These are phyloP conservation scores for Anthoscopus minutus DNA, from an alignment of 2,113 vertebrate genomes.

Conservation along the genomic window DNA sequence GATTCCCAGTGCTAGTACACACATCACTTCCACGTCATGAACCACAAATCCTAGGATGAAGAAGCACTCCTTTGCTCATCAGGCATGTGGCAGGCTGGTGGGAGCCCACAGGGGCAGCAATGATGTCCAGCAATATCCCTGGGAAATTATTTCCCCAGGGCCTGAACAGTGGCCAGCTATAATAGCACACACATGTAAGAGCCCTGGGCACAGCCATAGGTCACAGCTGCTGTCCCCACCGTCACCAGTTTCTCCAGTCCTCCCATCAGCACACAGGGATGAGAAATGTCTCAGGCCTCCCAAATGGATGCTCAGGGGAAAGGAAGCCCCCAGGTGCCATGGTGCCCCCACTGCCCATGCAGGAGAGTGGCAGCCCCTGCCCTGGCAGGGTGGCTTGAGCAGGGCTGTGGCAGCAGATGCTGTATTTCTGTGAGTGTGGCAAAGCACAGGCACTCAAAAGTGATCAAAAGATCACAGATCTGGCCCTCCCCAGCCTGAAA, in stretches of 20 bases:
- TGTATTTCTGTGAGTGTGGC: accelerated
- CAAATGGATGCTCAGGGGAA: neutral
- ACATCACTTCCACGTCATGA: accelerated
- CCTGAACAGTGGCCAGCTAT: neutral
- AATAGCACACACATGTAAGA: accelerated
- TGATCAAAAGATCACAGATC: neutral
- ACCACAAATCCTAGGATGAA: neutral
- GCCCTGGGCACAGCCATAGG: neutral
- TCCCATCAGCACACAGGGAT: neutral
- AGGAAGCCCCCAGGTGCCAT: neutral
- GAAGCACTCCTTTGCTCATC: neutral
- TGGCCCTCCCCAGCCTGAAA: neutral
- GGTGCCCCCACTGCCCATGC: neutral
- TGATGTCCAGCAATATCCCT: neutral
- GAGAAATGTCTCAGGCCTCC: neutral
- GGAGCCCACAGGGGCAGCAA: neutral
- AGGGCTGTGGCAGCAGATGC: neutral
- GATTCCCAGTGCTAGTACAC: neutral
- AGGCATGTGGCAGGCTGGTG: neutral
- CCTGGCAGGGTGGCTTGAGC: neutral
- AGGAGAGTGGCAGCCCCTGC: neutral
- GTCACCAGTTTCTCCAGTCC: neutral
- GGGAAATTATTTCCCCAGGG: neutral
- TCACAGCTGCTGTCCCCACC: neutral
- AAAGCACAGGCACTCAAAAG: neutral